A percentile compares a stretch with the other conserved stretches of the same genome.
Evolutionary conservation across 2,113 vertebrate genomes (phyloP).

Genomic region (Platysternon megacephalum): DNA sequence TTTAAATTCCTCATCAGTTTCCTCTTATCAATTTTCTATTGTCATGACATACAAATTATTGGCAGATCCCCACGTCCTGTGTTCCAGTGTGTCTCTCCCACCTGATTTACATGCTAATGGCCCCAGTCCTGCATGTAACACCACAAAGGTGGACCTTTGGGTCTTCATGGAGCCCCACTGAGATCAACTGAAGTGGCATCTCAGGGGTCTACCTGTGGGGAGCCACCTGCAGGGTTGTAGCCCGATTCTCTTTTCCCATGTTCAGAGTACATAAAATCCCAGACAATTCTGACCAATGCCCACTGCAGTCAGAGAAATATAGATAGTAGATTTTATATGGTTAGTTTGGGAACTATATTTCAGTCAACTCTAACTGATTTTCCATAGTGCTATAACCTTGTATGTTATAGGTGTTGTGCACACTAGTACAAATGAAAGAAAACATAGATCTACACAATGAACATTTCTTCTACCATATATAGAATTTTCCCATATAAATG

Average conservation of each 20-base stretch:
- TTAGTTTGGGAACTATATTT: not conserved
- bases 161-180: not conserved
- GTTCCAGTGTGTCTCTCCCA: not conserved
- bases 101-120: not conserved
- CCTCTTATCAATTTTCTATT: not conserved
- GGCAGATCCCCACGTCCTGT: not conserved
- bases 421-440: conserved; percentile 1
- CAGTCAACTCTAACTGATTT: not conserved
- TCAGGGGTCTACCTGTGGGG: not conserved
- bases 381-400: not conserved
- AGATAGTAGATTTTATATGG: not conserved
- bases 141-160: not conserved
- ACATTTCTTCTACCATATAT: not conserved
- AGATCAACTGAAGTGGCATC: not conserved
- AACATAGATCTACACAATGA: not conserved
- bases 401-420: not conserved
- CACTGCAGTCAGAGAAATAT: not conserved
- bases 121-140: no score
- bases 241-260: not conserved
- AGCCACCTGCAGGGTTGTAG: not conserved
- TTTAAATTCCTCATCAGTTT: not conserved
- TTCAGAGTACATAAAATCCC: not conserved
- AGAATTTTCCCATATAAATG: not conserved
- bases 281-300: not conserved
- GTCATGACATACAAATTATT: not conserved